Percentiles rank a stretch among this genome's conserved stretches.
These are phyloP conservation scores for Meganola albula DNA, from an alignment of 2,888 invertebrate genomes.

Conservation along the genomic window DNA sequence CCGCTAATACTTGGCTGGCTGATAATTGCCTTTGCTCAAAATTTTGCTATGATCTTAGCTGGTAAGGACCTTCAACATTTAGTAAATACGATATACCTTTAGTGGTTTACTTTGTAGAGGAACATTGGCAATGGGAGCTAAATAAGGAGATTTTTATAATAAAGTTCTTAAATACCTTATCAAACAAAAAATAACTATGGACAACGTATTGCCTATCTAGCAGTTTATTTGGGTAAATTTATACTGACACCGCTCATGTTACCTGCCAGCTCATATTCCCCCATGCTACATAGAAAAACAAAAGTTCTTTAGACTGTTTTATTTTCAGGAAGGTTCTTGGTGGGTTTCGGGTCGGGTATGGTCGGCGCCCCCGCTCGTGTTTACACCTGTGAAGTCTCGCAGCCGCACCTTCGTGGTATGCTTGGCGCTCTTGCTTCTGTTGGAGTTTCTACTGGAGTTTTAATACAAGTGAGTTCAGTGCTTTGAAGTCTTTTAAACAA, in stretches of 20 bases:
- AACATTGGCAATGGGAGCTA: too few species aligned
- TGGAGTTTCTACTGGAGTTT: constrained; percentile 83
- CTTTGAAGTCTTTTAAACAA: neutral
- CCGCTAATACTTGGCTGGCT: constrained; percentile 84
- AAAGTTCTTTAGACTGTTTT: neutral
- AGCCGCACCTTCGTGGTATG: constrained; percentile 86
- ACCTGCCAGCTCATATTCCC: too few species aligned
- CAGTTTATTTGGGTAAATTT: too few species aligned
- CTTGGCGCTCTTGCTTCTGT: constrained; percentile 84
- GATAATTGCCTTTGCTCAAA: constrained; percentile 76
- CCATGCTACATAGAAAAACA: too few species aligned
- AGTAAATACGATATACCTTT: too few species aligned
- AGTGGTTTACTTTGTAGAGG: too few species aligned
- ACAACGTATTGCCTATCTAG: too few species aligned
- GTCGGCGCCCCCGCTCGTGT: constrained; percentile 84
- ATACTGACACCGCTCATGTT: too few species aligned
- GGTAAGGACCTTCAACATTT: too few species aligned
- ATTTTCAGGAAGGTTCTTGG: constrained; percentile 74
- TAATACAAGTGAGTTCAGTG: constrained; percentile 59
- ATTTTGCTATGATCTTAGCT: constrained; percentile 79
- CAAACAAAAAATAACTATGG: too few species aligned
- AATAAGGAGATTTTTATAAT: too few species aligned
- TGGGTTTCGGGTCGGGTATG: constrained; percentile 85
- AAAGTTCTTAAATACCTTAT: too few species aligned
- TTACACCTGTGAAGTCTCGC: constrained; percentile 84